phyloP scores from a whole-genome alignment of 1,140 invertebrate genomes.

The Aphaenogaster floridana region DNA sequence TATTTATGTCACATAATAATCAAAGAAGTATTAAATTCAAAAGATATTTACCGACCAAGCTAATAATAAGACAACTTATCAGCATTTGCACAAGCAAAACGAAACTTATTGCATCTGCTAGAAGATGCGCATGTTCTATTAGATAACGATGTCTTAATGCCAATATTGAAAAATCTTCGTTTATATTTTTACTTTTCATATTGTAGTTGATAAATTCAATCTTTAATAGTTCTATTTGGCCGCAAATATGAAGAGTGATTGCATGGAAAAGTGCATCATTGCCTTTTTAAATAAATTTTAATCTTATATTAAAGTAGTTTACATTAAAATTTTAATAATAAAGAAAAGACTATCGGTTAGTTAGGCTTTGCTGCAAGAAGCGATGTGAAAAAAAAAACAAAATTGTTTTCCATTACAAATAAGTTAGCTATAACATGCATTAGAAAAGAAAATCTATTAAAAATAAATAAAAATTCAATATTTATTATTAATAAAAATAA shows the following conservation, averaged over 20 bases:
- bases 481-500: too few relatives aligned
- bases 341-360: too few relatives aligned
- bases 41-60: conserved; percentile 29
- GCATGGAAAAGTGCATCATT: conserved; percentile 52
- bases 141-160: conserved; percentile 35
- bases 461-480: too few relatives aligned
- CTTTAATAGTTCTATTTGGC: conserved; percentile 58
- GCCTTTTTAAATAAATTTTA: conserved; percentile 48
- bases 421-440: too few relatives aligned
- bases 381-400: background rate
- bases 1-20: background rate
- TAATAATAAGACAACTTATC: conserved; percentile 44
- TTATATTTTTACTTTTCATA: background rate
- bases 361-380: too few relatives aligned
- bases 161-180: background rate
- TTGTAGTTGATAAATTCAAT: background rate
- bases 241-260: conserved; percentile 54
- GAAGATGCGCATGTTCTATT: background rate
- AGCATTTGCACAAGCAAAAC: conserved; percentile 37
- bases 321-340: too few relatives aligned
- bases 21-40: background rate
- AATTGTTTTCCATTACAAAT: too few relatives aligned
- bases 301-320: too few relatives aligned
- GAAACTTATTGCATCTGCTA: conserved; percentile 33
- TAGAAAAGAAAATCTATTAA: too few relatives aligned